Conservation (phyloP, 2,888 invertebrate genomes). For the Apantesis nais region DNA sequence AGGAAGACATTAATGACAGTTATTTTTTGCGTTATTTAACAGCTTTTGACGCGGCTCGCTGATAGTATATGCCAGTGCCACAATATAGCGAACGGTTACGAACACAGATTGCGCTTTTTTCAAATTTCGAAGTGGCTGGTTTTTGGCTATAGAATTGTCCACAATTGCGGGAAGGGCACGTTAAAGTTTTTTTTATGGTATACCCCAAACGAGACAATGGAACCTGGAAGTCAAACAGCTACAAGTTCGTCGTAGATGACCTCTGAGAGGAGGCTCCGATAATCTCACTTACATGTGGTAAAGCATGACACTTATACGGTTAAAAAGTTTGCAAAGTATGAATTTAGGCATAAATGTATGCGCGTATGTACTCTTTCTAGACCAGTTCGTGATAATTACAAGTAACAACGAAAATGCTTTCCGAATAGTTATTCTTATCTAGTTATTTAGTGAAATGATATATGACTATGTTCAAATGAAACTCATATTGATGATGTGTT, state of each 20-base stretch:
- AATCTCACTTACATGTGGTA: neutral
- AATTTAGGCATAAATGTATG: neutral
- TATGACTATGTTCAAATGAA: neutral
- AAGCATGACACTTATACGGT: neutral
- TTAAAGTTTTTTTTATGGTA: neutral
- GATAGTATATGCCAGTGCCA: slow-evolving; percentile 9
- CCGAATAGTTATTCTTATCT: neutral
- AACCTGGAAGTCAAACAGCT: neutral
- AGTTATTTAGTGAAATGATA: neutral
- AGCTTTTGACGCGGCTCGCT: slow-evolving; percentile 42
- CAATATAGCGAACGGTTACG: neutral
- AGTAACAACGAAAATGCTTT: neutral
- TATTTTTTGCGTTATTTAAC: slow-evolving; percentile 56
- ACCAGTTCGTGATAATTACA: neutral
- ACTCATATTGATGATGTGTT: neutral
- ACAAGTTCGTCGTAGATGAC: too few species aligned
- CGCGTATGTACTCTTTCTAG: neutral
- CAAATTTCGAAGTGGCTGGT: neutral
- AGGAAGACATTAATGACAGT: slow-evolving; percentile 68
- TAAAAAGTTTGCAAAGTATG: neutral
- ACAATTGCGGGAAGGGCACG: neutral
- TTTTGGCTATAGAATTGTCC: neutral
- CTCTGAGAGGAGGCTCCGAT: too few species aligned
- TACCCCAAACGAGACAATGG: neutral
- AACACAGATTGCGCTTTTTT: neutral